phyloP scores from a whole-genome alignment of 2,797 vertebrate species.

The Synaphobranchus kaupii region DNA sequence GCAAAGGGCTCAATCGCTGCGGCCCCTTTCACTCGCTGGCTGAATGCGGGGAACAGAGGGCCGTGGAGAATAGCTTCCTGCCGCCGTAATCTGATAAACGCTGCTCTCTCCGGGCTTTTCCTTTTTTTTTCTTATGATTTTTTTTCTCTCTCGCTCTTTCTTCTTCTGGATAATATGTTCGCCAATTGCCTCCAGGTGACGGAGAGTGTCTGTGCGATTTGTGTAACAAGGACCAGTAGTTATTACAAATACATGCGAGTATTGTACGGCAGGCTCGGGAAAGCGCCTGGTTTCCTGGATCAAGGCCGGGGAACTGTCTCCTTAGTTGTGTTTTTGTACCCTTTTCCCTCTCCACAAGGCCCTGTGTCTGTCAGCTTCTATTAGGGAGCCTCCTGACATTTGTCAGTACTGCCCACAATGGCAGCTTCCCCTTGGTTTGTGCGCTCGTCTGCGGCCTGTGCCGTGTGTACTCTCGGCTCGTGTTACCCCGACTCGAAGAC shows the following conservation, averaged over 20 bases:
- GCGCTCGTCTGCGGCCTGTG: neutral
- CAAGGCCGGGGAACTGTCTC: neutral
- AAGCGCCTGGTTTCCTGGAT: neutral
- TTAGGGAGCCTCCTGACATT: neutral
- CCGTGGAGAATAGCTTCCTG: conserved; percentile 12
- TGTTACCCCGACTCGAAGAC: neutral
- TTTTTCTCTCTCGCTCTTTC: neutral
- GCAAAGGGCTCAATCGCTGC: neutral
- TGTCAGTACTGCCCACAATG: neutral
- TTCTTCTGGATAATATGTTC: conserved; percentile 4
- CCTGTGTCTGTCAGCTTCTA: neutral
- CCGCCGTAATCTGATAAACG: conserved; percentile 21
- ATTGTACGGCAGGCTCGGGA: neutral
- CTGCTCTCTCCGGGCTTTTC: neutral
- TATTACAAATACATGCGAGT: conserved; percentile 9
- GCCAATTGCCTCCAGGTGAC: conserved; percentile 17
- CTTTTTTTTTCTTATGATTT: neutral
- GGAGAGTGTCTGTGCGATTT: neutral
- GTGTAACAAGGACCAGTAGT: conserved; percentile 2
- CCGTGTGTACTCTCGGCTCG: neutral
- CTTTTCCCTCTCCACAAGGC: neutral
- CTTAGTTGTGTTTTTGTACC: neutral
- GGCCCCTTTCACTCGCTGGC: neutral
- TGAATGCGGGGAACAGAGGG: neutral
- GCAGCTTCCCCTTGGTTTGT: neutral